Conservation (phyloP, 1,140 invertebrate genomes). For the Mamestra configurata region DNA sequence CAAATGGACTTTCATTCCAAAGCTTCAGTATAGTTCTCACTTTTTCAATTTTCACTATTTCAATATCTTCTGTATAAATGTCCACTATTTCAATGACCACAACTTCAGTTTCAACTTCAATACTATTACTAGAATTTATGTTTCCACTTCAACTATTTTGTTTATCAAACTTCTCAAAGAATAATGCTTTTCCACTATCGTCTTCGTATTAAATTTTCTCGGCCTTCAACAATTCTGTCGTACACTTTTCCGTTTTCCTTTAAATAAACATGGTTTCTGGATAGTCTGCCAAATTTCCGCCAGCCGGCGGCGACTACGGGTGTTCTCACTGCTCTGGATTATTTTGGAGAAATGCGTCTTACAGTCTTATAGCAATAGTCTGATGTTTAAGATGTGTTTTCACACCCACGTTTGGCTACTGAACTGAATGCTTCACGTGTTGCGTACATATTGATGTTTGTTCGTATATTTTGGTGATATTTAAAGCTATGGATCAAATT, state of each 20-base stretch:
- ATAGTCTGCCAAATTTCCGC: conserved; percentile 32
- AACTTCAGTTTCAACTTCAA: no score
- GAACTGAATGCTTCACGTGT: not conserved
- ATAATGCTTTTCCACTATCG: not conserved
- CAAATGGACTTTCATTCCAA: conserved; percentile 34
- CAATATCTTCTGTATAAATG: not conserved
- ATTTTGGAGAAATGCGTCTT: conserved; percentile 55
- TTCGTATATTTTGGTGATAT: not conserved
- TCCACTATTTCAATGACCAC: no score
- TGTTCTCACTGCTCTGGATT: conserved; percentile 43
- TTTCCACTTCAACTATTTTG: not conserved
- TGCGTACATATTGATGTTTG: not conserved
- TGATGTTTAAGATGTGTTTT: not conserved
- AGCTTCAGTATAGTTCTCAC: not conserved
- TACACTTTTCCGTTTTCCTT: conserved; percentile 16
- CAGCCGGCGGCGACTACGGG: not conserved
- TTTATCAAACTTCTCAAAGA: not conserved
- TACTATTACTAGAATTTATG: no score
- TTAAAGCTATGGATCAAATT: not conserved
- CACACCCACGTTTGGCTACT: conserved; percentile 9
- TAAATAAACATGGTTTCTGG: conserved; percentile 34
- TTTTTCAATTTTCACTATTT: not conserved
- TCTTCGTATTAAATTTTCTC: not conserved
- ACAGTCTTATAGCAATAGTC: not conserved
- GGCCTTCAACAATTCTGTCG: conserved; percentile 5